phyloP scores from a whole-genome alignment of 2,113 vertebrate species.

The Herpailurus yagouaroundi region DNA sequence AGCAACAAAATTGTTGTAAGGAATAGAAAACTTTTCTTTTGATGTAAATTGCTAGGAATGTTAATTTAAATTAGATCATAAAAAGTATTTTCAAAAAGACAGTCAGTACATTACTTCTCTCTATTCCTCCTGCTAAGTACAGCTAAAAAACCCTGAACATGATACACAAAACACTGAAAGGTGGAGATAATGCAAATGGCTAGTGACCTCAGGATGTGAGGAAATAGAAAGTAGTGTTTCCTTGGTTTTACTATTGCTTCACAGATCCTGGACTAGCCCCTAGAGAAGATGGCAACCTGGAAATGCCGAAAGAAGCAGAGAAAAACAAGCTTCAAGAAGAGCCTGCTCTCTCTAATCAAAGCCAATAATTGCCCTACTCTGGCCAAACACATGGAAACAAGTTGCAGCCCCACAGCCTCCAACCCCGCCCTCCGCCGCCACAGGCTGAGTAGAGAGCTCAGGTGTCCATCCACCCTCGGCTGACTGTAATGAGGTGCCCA shows the following conservation, averaged over 20 bases:
- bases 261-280: neutral
- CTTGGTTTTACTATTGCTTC: neutral
- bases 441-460: neutral
- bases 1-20: neutral
- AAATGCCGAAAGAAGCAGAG: neutral
- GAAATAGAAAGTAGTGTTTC: neutral
- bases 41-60: neutral
- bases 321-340: neutral
- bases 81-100: constrained; percentile 3
- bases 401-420: neutral
- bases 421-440: neutral
- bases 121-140: neutral
- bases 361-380: neutral
- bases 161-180: constrained; percentile 6
- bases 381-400: neutral
- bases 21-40: neutral
- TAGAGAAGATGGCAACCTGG: neutral
- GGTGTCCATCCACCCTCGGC: neutral
- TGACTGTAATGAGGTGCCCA: neutral
- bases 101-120: neutral
- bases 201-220: neutral
- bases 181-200: neutral
- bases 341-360: neutral
- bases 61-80: neutral
- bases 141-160: neutral